Base-by-base conservation (phyloP, 92 coral and sea anemone species). In the Epizoanthus rinbou region DNA sequence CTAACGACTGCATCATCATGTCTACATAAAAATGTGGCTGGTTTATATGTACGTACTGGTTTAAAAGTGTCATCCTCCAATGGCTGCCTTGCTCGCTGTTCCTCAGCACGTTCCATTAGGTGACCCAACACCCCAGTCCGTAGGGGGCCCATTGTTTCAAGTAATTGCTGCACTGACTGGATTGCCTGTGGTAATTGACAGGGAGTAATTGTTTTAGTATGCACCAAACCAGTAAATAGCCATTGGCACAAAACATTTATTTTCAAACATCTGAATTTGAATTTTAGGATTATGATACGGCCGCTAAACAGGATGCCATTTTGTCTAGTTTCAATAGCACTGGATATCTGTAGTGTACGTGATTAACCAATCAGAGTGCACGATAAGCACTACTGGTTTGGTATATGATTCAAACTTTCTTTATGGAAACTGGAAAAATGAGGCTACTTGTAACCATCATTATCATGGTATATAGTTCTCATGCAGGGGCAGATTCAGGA, bases 61-160 rank as follows among this genome's bases (percentile, higher is more conserved):
- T 86, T 76, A 56, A 84, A 68, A 43, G 86, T 80, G 21, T 84
- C 54, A 16, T 81, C 90, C 31, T 65, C 87, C 7, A 78, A 74
- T 50, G 87, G 86, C 37, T 86, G 86, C 73, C 69, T 54, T 8
- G 62, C 53, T 83, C 76, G 82, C 60, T 90, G 85, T 53, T 83
- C 78, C 60, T 56, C 82, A 43, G 93, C 94, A 57, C 74, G 84
- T 57, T 89, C 93, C 43, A 93, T 85, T 18, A 89, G 43, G 57
- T 52, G 83, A 13, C 69, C 57, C 16, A 62, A 22, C 53, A 75
- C 72, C 25, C 79, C 87, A 57, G 41, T 50, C 67, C 84, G 87
- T 24, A 80, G 63, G 31, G 84, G 72, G 13, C 62, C 64, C 71
- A 58, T 82, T 19, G 54, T 82, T 28, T 76, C 76, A 41, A 86